Evolutionary conservation across 2,113 vertebrate species (phyloP), one percentile per base, ranked within the genome.

Genomic region (Sylvietta virens): DNA sequence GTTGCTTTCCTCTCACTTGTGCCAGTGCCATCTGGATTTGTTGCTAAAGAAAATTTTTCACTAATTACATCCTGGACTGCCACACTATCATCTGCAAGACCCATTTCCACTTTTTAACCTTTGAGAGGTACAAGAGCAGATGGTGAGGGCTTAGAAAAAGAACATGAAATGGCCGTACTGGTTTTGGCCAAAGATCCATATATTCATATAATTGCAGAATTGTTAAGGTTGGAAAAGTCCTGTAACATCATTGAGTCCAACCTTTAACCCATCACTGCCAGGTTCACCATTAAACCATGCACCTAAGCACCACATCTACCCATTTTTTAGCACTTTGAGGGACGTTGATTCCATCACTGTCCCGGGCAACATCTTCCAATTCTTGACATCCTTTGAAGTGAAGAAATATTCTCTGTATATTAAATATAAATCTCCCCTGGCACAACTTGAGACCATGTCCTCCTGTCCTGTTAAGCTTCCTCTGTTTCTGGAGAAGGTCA

Each of bases 381-480:
- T 35, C 4, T 7, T 65, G 51, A 58, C 22, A 50, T 7, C 6
- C 7, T 22, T 73, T 65, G 39, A 19, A 73, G 33, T 24, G 13
- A 66, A n/a, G 4, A 58, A 66, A 39, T 51, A 13, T 24, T 45
- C 8, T 58, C 21, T 44, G 5, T 17, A 44, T 23, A 7, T 9
- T 19, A 33, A 66, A 66, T n/a, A 28, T 24, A n/a, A 73, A 21
- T 7, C 5, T 62, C 6, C 6, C 6, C 44, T 45, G 51, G 37
- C 11, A 39, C 1, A 5, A 11, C 27, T 8, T 65, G 15, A 23
- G 4, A 19, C 12, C 15, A 44, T 0, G 0, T 50, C 7, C 3
- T 57, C 44, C 21, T 50, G 26, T 35, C 11, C 22, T 27, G 8
- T 76, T 50, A 24, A 40, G 11, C 6, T 73, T 72, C 27, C 6